Evolutionary conservation across 2,797 vertebrate species (phyloP).

Genomic region (Bucorvus abyssinicus): DNA sequence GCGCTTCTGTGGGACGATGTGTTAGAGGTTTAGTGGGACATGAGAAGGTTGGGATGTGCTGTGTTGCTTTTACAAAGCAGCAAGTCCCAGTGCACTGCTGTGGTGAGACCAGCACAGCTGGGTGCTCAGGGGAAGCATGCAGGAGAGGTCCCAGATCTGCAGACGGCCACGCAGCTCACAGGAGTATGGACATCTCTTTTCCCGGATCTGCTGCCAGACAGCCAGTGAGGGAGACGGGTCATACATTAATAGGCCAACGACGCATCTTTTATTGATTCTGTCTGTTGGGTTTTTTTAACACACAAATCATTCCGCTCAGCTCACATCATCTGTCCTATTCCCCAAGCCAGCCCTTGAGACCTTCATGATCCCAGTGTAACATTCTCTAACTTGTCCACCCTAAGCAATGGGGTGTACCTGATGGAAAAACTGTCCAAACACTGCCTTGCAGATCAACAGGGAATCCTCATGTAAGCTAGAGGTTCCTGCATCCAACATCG

Average conservation of each 20-base stretch:
- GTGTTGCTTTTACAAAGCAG: background rate
- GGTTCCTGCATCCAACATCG: background rate
- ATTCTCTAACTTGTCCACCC: background rate
- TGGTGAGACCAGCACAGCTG: background rate
- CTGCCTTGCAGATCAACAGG: background rate
- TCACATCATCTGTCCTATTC: background rate
- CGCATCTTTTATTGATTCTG: background rate
- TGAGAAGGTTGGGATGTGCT: background rate
- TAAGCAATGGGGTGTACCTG: background rate
- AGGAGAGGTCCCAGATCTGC: background rate
- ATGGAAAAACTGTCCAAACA: background rate
- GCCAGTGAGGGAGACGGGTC: accelerated
- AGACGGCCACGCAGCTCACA: background rate
- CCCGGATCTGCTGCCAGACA: background rate
- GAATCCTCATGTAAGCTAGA: background rate
- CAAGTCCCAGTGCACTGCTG: background rate
- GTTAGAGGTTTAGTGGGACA: background rate
- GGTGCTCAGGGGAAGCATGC: accelerated
- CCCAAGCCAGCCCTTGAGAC: background rate
- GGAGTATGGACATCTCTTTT: background rate
- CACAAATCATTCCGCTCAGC: background rate
- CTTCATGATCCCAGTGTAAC: accelerated
- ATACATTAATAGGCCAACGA: background rate
- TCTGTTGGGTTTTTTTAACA: background rate
- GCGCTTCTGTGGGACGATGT: background rate